phyloP scores from a whole-genome alignment of 1,140 invertebrate species.

The Ericerus pela region DNA sequence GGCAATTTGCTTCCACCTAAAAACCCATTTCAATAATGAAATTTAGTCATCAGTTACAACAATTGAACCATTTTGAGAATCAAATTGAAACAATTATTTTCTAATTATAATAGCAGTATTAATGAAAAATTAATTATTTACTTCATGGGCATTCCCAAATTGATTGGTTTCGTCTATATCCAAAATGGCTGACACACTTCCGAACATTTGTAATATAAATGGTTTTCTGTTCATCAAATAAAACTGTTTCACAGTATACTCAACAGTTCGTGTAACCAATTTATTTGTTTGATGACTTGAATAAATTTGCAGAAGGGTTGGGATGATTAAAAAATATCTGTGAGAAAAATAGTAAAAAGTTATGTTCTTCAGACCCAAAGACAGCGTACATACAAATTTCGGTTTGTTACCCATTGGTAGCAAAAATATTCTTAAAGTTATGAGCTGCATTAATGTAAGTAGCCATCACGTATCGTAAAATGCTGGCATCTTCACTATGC shows the following conservation, averaged over 20 bases:
- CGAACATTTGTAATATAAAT: slow-evolving; percentile 98
- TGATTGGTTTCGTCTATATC: slow-evolving; percentile 78
- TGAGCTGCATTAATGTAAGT: slow-evolving; percentile 95
- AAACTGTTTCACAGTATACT: slow-evolving; percentile 97
- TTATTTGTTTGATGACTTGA: slow-evolving; percentile 95
- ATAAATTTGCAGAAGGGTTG: slow-evolving; percentile 89
- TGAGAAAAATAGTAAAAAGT: slow-evolving; percentile 23
- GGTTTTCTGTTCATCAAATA: slow-evolving; percentile 96
- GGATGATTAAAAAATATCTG: slow-evolving; percentile 92
- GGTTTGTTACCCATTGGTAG: slow-evolving; percentile 69
- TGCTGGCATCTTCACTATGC: slow-evolving; percentile 90
- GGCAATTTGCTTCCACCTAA: slow-evolving; percentile 71
- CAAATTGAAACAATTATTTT: too few relatives aligned
- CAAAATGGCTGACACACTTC: slow-evolving; percentile 87
- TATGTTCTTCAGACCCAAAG: not conserved
- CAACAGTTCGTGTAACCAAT: slow-evolving; percentile 83
- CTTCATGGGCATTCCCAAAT: slow-evolving; percentile 80
- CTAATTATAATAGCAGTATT: too few relatives aligned
- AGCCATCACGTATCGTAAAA: slow-evolving; percentile 87
- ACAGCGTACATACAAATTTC: not conserved
- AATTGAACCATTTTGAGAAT: too few relatives aligned
- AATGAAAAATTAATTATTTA: too few relatives aligned
- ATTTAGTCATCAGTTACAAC: too few relatives aligned
- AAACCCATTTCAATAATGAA: too few relatives aligned
- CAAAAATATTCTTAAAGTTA: slow-evolving; percentile 98